Percentiles rank a stretch among this genome's conserved stretches.
Conservation (phyloP, 1,140 invertebrate species). For the Olivierus martensii region DNA sequence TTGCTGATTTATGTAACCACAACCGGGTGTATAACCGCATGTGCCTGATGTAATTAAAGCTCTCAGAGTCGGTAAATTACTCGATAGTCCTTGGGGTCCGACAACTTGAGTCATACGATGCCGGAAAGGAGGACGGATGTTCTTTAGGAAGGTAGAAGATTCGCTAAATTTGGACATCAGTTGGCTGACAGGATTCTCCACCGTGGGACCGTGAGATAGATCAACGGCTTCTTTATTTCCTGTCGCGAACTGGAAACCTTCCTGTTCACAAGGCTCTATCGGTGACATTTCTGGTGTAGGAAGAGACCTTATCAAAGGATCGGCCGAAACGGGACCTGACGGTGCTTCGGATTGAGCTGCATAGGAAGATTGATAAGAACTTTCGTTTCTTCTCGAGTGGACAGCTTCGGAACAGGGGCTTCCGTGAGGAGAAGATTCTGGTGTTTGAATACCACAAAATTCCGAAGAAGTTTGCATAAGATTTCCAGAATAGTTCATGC, state of each 20-base stretch:
- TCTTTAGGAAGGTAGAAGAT: constrained; percentile 22
- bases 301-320: constrained; percentile 30
- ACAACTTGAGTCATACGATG: not conserved
- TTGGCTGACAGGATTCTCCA: constrained; percentile 20
- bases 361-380: not conserved
- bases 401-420: constrained; percentile 33
- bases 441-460: constrained; percentile 44
- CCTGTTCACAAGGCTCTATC: constrained; percentile 44
- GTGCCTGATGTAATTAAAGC: too few species aligned
- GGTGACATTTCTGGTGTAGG: constrained; percentile 56
- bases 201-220: not conserved
- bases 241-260: constrained; percentile 17
- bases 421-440: constrained; percentile 53
- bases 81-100: too few species aligned
- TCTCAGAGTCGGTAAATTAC: too few species aligned
- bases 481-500: too few species aligned
- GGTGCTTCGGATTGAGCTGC: not conserved
- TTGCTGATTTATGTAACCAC: too few species aligned
- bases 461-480: constrained; percentile 19
- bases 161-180: constrained; percentile 23
- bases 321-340: not conserved
- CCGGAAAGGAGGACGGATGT: constrained; percentile 18
- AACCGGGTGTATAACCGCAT: too few species aligned
- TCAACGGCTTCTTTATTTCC: not conserved
- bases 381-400: not conserved